phyloP scores from a whole-genome alignment of 2,113 vertebrate species.

The Trogon surrucura region DNA sequence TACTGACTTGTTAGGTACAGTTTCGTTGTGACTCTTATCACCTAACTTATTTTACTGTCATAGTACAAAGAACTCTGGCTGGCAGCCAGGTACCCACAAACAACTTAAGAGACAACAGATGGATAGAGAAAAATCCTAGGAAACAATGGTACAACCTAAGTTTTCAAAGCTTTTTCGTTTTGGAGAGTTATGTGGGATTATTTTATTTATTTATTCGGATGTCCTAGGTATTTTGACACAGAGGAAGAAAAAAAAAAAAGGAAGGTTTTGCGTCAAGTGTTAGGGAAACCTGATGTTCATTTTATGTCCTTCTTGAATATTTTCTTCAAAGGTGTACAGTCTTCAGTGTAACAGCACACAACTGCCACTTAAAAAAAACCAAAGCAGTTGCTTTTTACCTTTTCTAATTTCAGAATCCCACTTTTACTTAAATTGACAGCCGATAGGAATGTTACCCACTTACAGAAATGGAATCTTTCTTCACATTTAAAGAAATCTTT shows the following conservation, averaged over 20 bases:
- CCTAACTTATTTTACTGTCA: neutral
- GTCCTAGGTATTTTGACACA: neutral
- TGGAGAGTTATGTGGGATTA: neutral
- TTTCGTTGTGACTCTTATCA: neutral
- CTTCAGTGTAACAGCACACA: neutral
- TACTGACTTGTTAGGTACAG: neutral
- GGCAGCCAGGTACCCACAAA: neutral
- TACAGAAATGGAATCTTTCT: neutral
- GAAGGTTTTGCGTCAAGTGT: neutral
- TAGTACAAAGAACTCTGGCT: neutral
- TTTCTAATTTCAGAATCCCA: neutral
- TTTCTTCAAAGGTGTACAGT: neutral
- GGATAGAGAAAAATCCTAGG: neutral
- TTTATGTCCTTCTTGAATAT: neutral
- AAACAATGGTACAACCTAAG: neutral
- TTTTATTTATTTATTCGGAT: neutral
- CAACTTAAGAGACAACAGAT: neutral
- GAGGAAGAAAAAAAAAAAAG: neutral
- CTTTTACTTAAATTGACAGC: neutral
- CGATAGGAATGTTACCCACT: neutral
- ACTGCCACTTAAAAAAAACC: neutral
- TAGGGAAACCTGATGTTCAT: neutral
- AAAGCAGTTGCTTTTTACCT: neutral
- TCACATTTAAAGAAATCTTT: rapidly evolving
- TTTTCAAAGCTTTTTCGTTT: neutral